Evolutionary conservation across 2,888 invertebrate genomes (phyloP).

Genomic region (Desoria tigrina): DNA sequence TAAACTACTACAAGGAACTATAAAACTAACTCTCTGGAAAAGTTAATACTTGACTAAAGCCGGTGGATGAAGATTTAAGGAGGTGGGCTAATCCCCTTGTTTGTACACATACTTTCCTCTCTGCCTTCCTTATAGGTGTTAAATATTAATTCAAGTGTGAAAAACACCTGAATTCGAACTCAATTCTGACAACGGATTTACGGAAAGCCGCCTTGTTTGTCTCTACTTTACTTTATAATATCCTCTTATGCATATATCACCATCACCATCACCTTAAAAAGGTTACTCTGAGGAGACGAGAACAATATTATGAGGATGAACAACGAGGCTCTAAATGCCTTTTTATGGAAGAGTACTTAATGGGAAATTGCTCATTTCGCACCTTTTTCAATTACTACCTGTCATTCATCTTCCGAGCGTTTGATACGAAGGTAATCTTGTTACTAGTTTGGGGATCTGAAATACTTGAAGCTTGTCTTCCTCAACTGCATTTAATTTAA

Average conservation of each 20-base stretch:
- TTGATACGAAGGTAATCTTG: background rate
- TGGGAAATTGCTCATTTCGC: slow-evolving; percentile 33
- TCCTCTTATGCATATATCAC: background rate
- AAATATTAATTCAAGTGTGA: slow-evolving; percentile 19
- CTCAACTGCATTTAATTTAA: too few species aligned
- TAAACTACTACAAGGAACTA: too few species aligned
- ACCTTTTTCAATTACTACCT: slow-evolving; percentile 33
- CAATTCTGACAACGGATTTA: background rate
- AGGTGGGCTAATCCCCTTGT: slow-evolving; percentile 9
- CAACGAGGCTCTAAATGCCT: slow-evolving; percentile 16
- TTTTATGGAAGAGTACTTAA: slow-evolving; percentile 18
- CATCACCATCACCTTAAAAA: background rate
- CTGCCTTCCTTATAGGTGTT: slow-evolving; percentile 5
- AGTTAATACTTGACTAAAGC: too few species aligned
- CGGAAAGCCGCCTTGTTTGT: slow-evolving; percentile 9
- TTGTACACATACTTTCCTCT: background rate
- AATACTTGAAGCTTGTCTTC: too few species aligned
- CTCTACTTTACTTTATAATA: background rate
- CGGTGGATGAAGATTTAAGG: too few species aligned
- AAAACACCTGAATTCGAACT: slow-evolving; percentile 18
- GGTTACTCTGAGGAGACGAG: too few species aligned
- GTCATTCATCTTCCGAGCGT: background rate
- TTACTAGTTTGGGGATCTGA: too few species aligned
- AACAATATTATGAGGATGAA: too few species aligned
- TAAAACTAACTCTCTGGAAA: too few species aligned